Evolutionary conservation across 92 coral and sea anemone genomes (phyloP).

Genomic region (Epizoanthus scotinus): DNA sequence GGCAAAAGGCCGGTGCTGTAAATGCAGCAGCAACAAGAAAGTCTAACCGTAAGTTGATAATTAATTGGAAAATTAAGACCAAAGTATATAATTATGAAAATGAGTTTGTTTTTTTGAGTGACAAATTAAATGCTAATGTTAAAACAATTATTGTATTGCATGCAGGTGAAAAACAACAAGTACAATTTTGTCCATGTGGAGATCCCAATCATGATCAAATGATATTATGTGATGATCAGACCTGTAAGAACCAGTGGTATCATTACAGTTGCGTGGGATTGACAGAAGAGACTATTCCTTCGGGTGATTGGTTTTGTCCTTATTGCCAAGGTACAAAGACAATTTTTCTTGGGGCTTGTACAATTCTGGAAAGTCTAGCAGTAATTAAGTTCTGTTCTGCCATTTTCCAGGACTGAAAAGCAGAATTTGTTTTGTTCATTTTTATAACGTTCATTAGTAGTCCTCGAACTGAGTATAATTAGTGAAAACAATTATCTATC

Average conservation of each 20-base stretch:
- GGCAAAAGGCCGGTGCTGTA: constrained; percentile 40
- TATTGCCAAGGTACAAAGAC: constrained; percentile 36
- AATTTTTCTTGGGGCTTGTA: too few species aligned
- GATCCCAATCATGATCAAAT: constrained; percentile 3
- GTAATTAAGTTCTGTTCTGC: too few species aligned
- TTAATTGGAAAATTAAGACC: too few species aligned
- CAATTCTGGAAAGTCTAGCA: too few species aligned
- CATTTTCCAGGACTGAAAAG: too few species aligned
- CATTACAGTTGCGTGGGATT: constrained; percentile 34
- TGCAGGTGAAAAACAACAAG: constrained; percentile 4
- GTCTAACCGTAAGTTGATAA: constrained; percentile 20
- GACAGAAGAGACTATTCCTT: constrained; percentile 26
- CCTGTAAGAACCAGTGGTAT: constrained; percentile 35
- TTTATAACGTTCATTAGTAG: too few species aligned
- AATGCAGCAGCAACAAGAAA: constrained; percentile 50
- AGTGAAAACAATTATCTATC: too few species aligned
- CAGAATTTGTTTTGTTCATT: too few species aligned
- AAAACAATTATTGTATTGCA: neutral
- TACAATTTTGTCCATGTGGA: constrained; percentile 21
- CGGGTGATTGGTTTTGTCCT: constrained; percentile 42
- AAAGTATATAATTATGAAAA: neutral
- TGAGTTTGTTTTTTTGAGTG: too few species aligned
- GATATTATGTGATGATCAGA: constrained; percentile 27
- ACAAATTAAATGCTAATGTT: too few species aligned
- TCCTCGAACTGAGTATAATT: too few species aligned